Conservation (phyloP, 2,113 vertebrate genomes). For the Pseudopipra pipra region DNA sequence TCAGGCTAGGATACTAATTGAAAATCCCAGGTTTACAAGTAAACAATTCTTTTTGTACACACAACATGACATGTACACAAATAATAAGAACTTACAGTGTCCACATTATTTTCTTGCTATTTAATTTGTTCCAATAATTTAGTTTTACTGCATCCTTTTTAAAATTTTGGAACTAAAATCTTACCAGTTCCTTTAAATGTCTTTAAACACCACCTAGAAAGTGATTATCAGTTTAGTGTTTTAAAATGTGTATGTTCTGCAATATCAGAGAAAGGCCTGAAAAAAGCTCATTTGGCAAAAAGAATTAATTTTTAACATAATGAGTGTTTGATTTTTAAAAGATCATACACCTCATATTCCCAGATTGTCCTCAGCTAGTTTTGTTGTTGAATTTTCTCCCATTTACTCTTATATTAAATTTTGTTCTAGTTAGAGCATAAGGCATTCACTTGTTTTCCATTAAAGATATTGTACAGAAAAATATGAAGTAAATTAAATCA, state of each 20-base stretch:
- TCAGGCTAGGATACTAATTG: neutral
- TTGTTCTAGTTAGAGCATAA: slow-evolving; percentile 38
- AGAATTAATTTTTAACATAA: neutral
- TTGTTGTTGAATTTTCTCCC: neutral
- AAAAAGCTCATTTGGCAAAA: neutral
- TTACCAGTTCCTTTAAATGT: neutral
- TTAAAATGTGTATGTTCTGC: neutral
- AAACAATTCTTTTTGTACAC: neutral
- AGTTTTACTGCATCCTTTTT: neutral
- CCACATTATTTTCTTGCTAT: neutral
- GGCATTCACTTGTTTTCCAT: slow-evolving; percentile 38
- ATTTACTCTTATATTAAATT: neutral
- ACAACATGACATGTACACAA: neutral
- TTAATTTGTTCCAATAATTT: neutral
- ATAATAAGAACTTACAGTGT: neutral
- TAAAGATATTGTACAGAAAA: slow-evolving; percentile 29
- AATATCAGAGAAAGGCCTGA: neutral
- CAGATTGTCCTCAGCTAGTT: neutral
- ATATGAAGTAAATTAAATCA: slow-evolving; percentile 31
- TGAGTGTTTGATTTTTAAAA: neutral
- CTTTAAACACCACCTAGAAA: neutral
- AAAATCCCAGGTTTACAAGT: slow-evolving; percentile 31
- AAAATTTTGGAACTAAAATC: neutral
- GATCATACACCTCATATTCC: neutral
- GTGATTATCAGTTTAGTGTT: neutral